A percentile compares a stretch with the other conserved stretches of the same genome.
Evolutionary conservation across 2,113 vertebrate species (phyloP).

Genomic region (Condylura cristata): DNA sequence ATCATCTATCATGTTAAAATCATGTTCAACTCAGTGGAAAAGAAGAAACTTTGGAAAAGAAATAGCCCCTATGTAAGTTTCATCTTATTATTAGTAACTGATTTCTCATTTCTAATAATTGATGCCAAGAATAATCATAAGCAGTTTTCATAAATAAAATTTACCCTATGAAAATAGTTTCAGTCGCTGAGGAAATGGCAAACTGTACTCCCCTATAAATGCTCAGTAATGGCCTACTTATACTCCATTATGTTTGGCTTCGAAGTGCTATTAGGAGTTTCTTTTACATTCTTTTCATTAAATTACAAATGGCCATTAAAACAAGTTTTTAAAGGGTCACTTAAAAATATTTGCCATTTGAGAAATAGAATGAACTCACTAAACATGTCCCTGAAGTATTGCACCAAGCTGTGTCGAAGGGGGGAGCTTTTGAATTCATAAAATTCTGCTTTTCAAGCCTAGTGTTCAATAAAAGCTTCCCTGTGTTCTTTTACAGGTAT

Average conservation of each 20-base stretch:
- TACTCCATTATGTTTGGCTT: constrained; percentile 51
- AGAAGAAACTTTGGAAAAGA: background rate
- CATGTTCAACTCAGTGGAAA: background rate
- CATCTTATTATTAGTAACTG: constrained; percentile 59
- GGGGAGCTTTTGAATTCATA: background rate
- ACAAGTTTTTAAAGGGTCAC: constrained; percentile 58
- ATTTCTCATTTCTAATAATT: constrained; percentile 61
- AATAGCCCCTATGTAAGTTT: constrained; percentile 14
- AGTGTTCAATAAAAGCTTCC: constrained; percentile 15
- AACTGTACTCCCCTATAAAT: constrained; percentile 21
- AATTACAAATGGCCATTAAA: constrained; percentile 61
- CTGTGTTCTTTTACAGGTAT: constrained; percentile 76
- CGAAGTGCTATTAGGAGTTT: constrained; percentile 66
- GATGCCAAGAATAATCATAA: constrained; percentile 50
- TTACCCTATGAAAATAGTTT: background rate
- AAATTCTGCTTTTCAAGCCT: background rate
- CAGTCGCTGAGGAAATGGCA: constrained; percentile 54
- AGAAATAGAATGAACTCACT: background rate
- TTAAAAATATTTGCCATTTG: constrained; percentile 60
- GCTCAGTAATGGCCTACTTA: constrained; percentile 65
- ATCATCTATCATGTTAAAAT: background rate
- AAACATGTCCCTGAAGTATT: background rate
- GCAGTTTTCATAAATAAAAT: constrained; percentile 64
- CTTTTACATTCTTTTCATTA: constrained; percentile 74
- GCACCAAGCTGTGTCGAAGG: constrained; percentile 20